Percentiles rank a stretch among this genome's conserved stretches.
These are phyloP conservation scores for Phrynocephalus forsythii DNA, from an alignment of 2,797 vertebrate species.

Conservation along the genomic window DNA sequence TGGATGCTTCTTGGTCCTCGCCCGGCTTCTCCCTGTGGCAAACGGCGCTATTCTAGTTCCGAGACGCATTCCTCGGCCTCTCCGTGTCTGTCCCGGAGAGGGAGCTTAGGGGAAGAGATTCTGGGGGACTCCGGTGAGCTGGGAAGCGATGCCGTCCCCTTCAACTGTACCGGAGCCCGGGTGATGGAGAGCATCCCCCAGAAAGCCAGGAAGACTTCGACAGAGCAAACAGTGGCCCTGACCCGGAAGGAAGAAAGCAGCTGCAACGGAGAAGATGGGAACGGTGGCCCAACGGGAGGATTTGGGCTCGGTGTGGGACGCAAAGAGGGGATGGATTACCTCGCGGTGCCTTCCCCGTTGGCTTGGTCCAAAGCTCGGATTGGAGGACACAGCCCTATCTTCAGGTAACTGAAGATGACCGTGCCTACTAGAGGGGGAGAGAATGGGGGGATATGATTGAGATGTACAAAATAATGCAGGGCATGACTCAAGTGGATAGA, in stretches of 20 bases:
- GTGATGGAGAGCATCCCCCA: conserved; percentile 87
- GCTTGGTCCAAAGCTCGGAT: conserved; percentile 90
- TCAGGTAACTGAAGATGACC: conserved; percentile 80
- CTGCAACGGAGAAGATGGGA: conserved; percentile 74
- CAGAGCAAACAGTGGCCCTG: conserved; percentile 83
- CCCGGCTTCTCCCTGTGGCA: conserved; percentile 89
- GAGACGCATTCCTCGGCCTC: conserved; percentile 78
- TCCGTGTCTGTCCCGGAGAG: conserved; percentile 81
- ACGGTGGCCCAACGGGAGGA: not conserved
- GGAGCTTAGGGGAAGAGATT: conserved; percentile 88
- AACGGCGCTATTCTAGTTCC: conserved; percentile 86
- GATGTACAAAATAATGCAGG: too few relatives aligned
- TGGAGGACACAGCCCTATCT: conserved; percentile 90
- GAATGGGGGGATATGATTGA: too few relatives aligned
- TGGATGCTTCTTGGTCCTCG: conserved; percentile 75
- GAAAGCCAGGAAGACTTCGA: conserved; percentile 90
- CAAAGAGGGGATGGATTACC: conserved; percentile 90
- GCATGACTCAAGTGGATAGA: too few relatives aligned
- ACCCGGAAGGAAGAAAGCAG: conserved; percentile 68
- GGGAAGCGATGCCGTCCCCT: conserved; percentile 56
- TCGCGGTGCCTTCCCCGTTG: conserved; percentile 89
- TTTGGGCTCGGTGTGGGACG: conserved; percentile 61
- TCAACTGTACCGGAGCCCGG: conserved; percentile 58
- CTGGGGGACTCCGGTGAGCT: conserved; percentile 57
- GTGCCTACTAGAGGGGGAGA: not conserved